Percentiles rank a stretch among this genome's conserved stretches.
These are phyloP conservation scores for Tyrophagus putrescentiae DNA, from an alignment of 1,140 invertebrate species.

Conservation along the genomic window DNA sequence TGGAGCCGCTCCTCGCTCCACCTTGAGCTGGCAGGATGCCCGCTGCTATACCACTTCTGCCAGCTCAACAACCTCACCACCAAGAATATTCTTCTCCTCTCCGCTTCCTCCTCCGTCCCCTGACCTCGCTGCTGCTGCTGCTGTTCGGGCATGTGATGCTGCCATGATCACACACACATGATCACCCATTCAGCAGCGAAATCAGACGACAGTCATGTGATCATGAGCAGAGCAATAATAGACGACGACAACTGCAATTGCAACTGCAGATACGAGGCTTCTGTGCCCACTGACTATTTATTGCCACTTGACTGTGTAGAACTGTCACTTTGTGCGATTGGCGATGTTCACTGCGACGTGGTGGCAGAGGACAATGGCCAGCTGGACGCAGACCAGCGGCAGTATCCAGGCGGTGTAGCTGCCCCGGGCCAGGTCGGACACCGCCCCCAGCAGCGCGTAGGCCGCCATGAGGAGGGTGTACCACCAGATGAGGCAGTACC, in stretches of 20 bases:
- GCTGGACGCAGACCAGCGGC: not conserved
- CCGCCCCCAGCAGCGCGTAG: not conserved
- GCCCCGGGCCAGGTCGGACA: not conserved
- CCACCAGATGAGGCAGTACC: not conserved
- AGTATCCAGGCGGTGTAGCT: slow-evolving; percentile 3
- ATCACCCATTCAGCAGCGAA: not conserved
- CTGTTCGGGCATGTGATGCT: too few relatives aligned
- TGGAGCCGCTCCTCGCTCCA: too few relatives aligned
- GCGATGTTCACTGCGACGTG: not conserved
- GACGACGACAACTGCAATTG: not conserved
- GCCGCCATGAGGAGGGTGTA: not conserved
- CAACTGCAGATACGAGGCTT: not conserved
- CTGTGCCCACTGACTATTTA: not conserved
- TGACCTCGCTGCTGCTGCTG: too few relatives aligned
- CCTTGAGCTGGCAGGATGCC: too few relatives aligned
- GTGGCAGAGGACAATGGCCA: not conserved
- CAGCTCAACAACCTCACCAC: too few relatives aligned
- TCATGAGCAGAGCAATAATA: not conserved
- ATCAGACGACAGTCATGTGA: not conserved
- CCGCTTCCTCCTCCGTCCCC: too few relatives aligned
- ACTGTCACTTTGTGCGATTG: not conserved
- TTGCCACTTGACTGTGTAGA: not conserved
- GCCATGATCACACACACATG: too few relatives aligned
- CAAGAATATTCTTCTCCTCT: too few relatives aligned
- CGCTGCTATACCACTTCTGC: too few relatives aligned